Conservation (phyloP, 1,140 invertebrate species). For the Harlomillsia oculata region DNA sequence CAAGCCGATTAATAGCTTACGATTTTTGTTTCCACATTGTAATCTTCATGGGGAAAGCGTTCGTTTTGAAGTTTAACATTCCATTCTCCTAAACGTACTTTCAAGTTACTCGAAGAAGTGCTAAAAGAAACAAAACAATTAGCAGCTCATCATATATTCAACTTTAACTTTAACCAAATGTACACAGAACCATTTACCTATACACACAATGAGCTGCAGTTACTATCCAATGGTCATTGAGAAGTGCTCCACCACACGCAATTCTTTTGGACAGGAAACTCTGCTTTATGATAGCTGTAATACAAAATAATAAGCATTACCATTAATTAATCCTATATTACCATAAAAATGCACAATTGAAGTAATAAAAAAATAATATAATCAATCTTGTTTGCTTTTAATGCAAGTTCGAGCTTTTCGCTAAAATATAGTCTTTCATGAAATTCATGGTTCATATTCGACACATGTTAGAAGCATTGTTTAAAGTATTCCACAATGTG, state of each 20-base stretch:
- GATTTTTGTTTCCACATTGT: conserved; percentile 68
- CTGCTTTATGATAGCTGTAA: conserved; percentile 84
- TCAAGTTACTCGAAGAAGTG: conserved; percentile 70
- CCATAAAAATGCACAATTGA: no score
- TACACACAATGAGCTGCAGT: conserved; percentile 40
- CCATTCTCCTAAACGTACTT: conserved; percentile 81
- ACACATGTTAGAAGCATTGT: no score
- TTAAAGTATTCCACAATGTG: no score
- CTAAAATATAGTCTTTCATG: no score
- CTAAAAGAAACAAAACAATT: conserved; percentile 38
- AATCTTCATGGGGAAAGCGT: conserved; percentile 74
- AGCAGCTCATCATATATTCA: background rate
- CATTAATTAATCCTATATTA: no score
- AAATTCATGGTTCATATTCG: no score
- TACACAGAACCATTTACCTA: background rate
- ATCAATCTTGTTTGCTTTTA: no score
- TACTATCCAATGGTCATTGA: conserved; percentile 74
- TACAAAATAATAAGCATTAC: no score
- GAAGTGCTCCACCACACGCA: conserved; percentile 66
- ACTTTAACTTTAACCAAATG: no score
- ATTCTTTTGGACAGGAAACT: conserved; percentile 80
- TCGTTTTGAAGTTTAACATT: conserved; percentile 75
- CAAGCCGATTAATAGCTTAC: background rate
- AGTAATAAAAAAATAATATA: no score
- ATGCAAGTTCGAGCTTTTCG: no score